These are phyloP conservation scores for Molossus molossus DNA, from an alignment of 2,797 vertebrate species.

Conservation along the genomic window DNA sequence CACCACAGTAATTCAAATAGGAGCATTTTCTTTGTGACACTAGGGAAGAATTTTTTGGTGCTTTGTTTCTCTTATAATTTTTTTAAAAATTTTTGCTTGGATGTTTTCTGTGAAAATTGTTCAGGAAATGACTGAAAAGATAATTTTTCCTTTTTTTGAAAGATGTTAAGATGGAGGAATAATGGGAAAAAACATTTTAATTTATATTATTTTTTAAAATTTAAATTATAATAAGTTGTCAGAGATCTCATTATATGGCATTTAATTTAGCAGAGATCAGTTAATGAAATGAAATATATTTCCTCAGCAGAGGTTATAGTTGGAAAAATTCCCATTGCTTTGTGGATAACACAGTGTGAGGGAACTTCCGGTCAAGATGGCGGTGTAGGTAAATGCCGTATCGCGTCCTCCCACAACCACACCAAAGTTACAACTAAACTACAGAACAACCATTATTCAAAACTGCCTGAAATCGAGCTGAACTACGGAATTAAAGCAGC, in stretches of 20 bases:
- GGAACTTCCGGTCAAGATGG: too few relatives aligned
- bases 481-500: too few relatives aligned
- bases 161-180: background rate
- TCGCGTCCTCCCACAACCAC: too few relatives aligned
- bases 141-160: constrained; percentile 36
- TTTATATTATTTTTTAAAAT: background rate
- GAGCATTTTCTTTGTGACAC: constrained; percentile 26
- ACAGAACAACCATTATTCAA: too few relatives aligned
- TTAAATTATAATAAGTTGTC: background rate
- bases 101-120: constrained; percentile 38
- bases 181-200: background rate
- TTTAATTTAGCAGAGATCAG: constrained; percentile 25
- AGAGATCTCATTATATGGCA: constrained; percentile 26
- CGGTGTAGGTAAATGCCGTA: too few relatives aligned
- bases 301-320: constrained; percentile 23
- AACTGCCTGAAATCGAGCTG: too few relatives aligned
- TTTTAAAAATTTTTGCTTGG: background rate
- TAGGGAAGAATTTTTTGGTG: constrained; percentile 44
- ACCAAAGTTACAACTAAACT: too few relatives aligned
- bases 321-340: constrained; percentile 12
- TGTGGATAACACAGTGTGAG: constrained; percentile 9
- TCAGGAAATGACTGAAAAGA: constrained; percentile 35
- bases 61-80: background rate
- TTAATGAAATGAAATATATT: constrained; percentile 56
- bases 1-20: background rate